phyloP scores from a whole-genome alignment of 2,113 vertebrate genomes.

The Pangasianodon hypophthalmus region DNA sequence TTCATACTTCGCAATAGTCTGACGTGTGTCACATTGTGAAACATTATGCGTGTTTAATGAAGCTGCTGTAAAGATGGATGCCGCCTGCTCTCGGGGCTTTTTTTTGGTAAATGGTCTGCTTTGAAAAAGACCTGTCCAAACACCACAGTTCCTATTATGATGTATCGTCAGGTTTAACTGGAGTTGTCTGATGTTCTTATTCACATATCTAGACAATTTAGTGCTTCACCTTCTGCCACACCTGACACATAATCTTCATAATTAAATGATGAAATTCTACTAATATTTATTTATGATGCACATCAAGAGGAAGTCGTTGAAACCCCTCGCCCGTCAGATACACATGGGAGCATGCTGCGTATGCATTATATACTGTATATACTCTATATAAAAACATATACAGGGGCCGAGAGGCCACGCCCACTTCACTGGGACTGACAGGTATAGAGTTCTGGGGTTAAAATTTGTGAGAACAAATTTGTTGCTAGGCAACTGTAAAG shows the following conservation, averaged over 20 bases:
- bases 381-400: not conserved
- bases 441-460: not conserved
- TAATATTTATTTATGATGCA: not conserved
- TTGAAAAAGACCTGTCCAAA: constrained; percentile 11
- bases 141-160: not conserved
- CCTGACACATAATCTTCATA: not conserved
- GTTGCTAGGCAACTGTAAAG: not conserved
- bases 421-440: not conserved
- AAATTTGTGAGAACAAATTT: not conserved
- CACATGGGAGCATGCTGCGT: not conserved
- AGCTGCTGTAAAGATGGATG: constrained; percentile 87
- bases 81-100: constrained; percentile 50
- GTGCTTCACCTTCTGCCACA: not conserved
- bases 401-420: not conserved
- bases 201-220: not conserved
- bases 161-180: constrained; percentile 10
- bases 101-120: constrained; percentile 1
- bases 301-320: not conserved
- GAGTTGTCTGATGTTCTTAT: not conserved
- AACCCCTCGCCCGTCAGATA: not conserved
- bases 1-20: constrained; percentile 88
- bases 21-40: constrained; percentile 88
- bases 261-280: not conserved
- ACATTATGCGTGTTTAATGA: constrained; percentile 88
- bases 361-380: not conserved